Base-by-base conservation (phyloP, 2,888 invertebrate genomes). In the Chouioia cunea region DNA sequence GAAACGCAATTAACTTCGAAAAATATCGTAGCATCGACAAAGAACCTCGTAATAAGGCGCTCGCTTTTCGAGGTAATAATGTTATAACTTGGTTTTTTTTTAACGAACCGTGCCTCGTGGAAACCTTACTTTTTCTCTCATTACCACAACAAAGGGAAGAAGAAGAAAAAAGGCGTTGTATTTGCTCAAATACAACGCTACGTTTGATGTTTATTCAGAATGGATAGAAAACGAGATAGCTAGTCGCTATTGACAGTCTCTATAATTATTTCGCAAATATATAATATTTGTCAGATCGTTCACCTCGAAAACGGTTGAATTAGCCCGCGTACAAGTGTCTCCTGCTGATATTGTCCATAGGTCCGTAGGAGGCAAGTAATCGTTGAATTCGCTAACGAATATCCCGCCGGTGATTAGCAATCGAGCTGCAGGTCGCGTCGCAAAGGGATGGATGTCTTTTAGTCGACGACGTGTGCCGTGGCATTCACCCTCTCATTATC, bases 361-460 rank as follows among this genome's bases (percentile, higher is more conserved):
- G n/a, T n/a, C n/a, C n/a, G n/a, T 27, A 27, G 6, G 27, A 27
- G 27, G 6, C 6, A 3, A 3, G 27, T 27, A 27, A 27, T 76
- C 79, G 79, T 81, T 82, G 78, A 82, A 82, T 82, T 80, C 79
- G 81, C 78, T 83, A 83, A 83, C 83, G 82, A 83, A 80, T 78
- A 65, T 27, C 74, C 75, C 79, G n/a, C 75, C 69, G 69, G 78
- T 79, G 81, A 83, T 83, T 83, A 82, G 80, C 76, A 27, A 6
- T 27, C 76, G 79, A 75, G 77, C 78, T 78, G 22, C 14, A 8
- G 18, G 23, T 2, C 58, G 47, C 76, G 22, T 12, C 2, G 47
- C 15, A 27, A 72, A 78, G 79, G 81, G 80, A 79, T 80, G 78
- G 77, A 79, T 77, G 23, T 16, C 46, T n/a, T 47, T 18, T 18